A percentile compares a stretch with the other conserved stretches of the same genome.
These are phyloP conservation scores for Yponomeuta plumbellus DNA, from an alignment of 2,888 invertebrate species.

Conservation along the genomic window DNA sequence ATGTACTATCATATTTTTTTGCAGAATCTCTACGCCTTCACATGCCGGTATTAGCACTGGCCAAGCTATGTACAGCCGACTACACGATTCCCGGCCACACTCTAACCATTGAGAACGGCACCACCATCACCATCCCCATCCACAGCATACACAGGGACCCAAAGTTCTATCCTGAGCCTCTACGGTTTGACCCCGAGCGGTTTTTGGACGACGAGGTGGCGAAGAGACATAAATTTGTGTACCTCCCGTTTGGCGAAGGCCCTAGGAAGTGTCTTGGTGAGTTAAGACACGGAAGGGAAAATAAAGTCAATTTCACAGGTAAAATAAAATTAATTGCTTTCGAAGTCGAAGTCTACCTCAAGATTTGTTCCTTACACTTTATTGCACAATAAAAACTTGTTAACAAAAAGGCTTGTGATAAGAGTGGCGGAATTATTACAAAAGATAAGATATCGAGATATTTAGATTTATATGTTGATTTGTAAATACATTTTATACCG, in stretches of 20 bases:
- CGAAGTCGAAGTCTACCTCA: no score
- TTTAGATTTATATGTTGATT: no score
- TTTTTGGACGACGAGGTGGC: constrained; percentile 47
- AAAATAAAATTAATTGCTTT: no score
- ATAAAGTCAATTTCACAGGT: no score
- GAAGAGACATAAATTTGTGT: constrained; percentile 33
- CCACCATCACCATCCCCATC: constrained; percentile 43
- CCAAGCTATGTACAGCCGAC: constrained; percentile 34
- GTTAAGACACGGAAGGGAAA: not conserved
- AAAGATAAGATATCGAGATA: no score
- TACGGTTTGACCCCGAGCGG: constrained; percentile 69
- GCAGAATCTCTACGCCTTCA: constrained; percentile 41
- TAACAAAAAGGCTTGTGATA: no score
- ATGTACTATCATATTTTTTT: constrained; percentile 3
- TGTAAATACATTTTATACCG: no score
- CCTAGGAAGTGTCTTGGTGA: constrained; percentile 30
- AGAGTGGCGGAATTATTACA: no score
- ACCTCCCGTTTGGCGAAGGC: constrained; percentile 53
- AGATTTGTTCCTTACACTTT: no score
- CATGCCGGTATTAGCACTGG: constrained; percentile 28
- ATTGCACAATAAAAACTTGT: no score
- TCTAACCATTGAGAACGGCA: constrained; percentile 24
- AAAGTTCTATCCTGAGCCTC: constrained; percentile 61
- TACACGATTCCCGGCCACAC: constrained; percentile 22
- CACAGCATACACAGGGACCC: constrained; percentile 61